phyloP scores from a whole-genome alignment of 2,113 vertebrate genomes.

The Odontesthes bonariensis region DNA sequence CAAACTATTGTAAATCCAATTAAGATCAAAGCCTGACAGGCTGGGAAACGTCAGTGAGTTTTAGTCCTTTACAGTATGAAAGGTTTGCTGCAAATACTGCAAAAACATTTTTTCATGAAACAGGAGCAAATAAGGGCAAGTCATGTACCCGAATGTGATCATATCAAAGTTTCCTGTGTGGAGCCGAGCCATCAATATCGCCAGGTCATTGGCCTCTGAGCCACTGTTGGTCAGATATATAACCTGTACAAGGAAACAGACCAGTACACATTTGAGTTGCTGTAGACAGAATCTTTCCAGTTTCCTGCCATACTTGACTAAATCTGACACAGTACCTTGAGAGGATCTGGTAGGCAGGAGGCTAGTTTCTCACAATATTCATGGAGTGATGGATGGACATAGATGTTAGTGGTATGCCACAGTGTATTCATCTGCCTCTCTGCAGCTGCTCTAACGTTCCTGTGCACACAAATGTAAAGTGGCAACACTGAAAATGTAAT shows the following conservation, averaged over 20 bases:
- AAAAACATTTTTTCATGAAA: neutral
- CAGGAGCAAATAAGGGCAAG: no score
- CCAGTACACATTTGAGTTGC: neutral
- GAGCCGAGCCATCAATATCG: conserved; percentile 91
- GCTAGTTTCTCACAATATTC: conserved; percentile 91
- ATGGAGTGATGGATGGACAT: conserved; percentile 86
- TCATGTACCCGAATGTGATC: conserved; percentile 88
- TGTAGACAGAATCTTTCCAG: neutral
- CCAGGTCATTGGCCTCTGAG: conserved; percentile 95
- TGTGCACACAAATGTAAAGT: conserved; percentile 56
- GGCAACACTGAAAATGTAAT: neutral
- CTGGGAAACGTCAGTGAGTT: neutral
- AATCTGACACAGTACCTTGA: conserved; percentile 85
- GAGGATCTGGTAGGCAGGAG: conserved; percentile 88
- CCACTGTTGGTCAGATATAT: conserved; percentile 93
- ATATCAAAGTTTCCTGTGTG: conserved; percentile 88
- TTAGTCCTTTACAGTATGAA: neutral
- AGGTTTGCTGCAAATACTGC: neutral
- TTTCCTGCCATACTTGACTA: neutral
- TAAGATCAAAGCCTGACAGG: neutral
- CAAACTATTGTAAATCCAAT: neutral
- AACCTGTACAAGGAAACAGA: conserved; percentile 79
- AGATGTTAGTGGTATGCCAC: conserved; percentile 91
- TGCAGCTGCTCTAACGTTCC: conserved; percentile 87
- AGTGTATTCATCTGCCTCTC: conserved; percentile 87